Evolutionary conservation across 92 coral and sea anemone species (phyloP).

Genomic region (Blastomussa wellsi): DNA sequence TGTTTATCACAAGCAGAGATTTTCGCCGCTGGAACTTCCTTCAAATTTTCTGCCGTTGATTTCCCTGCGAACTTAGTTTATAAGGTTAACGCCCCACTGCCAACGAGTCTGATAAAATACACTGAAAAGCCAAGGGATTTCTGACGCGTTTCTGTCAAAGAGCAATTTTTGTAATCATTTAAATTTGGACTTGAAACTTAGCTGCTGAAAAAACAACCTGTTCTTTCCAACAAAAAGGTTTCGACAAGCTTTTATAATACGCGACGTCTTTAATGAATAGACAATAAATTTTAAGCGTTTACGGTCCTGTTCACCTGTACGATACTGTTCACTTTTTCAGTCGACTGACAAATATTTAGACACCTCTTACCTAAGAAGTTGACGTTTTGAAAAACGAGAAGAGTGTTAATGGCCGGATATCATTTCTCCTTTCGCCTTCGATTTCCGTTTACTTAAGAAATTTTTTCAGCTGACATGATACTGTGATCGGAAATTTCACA

Average conservation of each 20-base stretch:
- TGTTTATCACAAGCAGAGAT: constrained; percentile 76
- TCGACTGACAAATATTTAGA: not conserved
- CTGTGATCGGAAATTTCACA: not conserved
- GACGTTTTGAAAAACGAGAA: not conserved
- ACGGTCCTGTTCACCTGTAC: too few species aligned
- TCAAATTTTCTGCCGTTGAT: constrained; percentile 24
- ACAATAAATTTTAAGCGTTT: not conserved
- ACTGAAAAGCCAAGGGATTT: not conserved
- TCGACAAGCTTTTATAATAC: not conserved
- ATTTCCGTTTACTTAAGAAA: not conserved
- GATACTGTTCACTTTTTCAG: not conserved
- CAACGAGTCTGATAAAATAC: not conserved
- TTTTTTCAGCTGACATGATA: not conserved
- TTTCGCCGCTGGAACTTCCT: constrained; percentile 56
- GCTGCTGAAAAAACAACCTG: not conserved
- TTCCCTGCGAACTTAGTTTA: not conserved
- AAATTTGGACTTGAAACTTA: not conserved
- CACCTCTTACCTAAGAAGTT: not conserved
- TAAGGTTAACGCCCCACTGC: not conserved
- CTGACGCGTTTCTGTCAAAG: not conserved
- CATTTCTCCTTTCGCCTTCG: not conserved
- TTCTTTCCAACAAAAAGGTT: not conserved
- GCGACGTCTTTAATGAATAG: not conserved
- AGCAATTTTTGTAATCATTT: not conserved
- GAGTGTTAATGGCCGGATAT: not conserved